Evolutionary conservation across 2,797 vertebrate species (phyloP).

Genomic region (Catharus ustulatus): DNA sequence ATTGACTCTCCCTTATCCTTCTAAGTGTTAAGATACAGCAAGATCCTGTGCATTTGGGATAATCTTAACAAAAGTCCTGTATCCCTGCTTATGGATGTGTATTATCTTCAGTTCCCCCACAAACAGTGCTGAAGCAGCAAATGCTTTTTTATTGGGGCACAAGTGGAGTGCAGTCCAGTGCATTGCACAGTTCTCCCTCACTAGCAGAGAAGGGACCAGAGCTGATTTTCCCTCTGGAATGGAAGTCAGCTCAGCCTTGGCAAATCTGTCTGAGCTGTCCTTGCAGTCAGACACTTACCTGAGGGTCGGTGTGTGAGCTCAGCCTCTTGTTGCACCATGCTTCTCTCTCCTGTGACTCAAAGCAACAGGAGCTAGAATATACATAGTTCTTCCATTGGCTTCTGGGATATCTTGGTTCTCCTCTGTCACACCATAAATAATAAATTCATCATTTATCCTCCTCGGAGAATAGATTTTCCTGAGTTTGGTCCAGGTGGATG

Average conservation of each 20-base stretch:
- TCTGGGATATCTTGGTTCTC: background rate
- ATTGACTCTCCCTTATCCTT: background rate
- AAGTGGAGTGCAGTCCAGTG: background rate
- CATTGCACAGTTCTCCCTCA: background rate
- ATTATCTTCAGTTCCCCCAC: background rate
- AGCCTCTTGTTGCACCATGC: background rate
- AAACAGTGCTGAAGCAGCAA: background rate
- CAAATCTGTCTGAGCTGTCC: background rate
- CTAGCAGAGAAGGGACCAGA: background rate
- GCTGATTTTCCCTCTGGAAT: background rate
- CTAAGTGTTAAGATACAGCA: background rate
- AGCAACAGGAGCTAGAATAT: background rate
- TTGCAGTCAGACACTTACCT: background rate
- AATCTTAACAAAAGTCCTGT: background rate
- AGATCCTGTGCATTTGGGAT: background rate
- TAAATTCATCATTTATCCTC: conserved; percentile 4
- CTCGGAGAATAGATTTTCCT: conserved; percentile 23
- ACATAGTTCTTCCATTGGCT: background rate
- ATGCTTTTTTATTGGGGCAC: background rate
- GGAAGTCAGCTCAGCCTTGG: background rate
- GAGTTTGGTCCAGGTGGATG: conserved; percentile 32
- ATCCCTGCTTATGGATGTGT: background rate
- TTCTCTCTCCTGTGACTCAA: background rate
- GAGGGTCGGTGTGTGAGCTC: rapidly evolving
- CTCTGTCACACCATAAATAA: conserved; percentile 35